These are phyloP conservation scores for Cheilosia vernalis DNA, from an alignment of 2,888 invertebrate genomes.

Conservation along the genomic window DNA sequence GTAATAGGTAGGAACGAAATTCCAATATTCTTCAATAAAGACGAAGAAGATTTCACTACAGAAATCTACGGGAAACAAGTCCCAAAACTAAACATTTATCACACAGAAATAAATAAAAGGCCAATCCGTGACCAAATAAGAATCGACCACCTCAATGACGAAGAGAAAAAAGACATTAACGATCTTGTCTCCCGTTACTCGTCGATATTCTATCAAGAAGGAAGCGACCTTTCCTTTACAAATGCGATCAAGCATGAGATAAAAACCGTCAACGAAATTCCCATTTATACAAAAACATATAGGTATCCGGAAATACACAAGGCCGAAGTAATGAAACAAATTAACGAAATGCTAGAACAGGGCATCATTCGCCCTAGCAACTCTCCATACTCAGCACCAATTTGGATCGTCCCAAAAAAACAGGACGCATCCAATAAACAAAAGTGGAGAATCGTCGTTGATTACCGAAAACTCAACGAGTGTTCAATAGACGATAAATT, in stretches of 20 bases:
- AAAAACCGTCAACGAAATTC: constrained; percentile 12
- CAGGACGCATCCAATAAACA: constrained; percentile 49
- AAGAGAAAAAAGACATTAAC: constrained; percentile 16
- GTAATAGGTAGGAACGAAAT: constrained; percentile 32
- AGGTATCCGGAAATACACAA: constrained; percentile 4
- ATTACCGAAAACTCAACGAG: constrained; percentile 58
- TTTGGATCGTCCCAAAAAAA: constrained; percentile 70
- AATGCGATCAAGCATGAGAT: not conserved
- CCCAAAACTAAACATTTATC: not conserved
- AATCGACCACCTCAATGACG: not conserved
- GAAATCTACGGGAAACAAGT: constrained; percentile 13
- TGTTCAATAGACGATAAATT: constrained; percentile 10
- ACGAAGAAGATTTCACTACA: constrained; percentile 14
- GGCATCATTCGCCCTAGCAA: constrained; percentile 46
- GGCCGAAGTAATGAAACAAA: not conserved
- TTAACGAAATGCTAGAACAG: constrained; percentile 38
- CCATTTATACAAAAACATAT: not conserved
- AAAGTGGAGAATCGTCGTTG: constrained; percentile 68
- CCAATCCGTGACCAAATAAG: constrained; percentile 13
- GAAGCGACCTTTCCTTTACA: constrained; percentile 11
- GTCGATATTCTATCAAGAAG: constrained; percentile 1
- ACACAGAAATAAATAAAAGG: constrained; percentile 5
- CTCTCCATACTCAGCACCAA: constrained; percentile 42
- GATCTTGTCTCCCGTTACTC: not conserved
- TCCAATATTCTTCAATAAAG: constrained; percentile 15